These are phyloP conservation scores for Nasua narica DNA, from an alignment of 2,797 vertebrate genomes.

Conservation along the genomic window DNA sequence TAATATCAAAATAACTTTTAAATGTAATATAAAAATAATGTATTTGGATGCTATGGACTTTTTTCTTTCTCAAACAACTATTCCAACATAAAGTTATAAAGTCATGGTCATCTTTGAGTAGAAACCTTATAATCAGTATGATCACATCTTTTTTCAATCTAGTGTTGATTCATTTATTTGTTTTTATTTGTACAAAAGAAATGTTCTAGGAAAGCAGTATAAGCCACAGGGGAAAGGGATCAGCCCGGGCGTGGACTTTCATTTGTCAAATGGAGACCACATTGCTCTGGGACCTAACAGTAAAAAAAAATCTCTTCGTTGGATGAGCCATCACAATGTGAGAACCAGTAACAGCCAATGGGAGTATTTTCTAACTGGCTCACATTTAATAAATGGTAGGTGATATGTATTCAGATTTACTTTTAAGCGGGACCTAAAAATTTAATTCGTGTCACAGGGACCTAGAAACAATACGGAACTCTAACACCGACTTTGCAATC, in stretches of 20 bases:
- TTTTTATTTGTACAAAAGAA: neutral
- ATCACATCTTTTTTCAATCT: neutral
- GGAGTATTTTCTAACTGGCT: neutral
- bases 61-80: neutral
- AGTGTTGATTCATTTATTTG: conserved; percentile 6
- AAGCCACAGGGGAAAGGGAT: neutral
- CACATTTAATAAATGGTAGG: neutral
- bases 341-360: neutral
- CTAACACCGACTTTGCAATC: neutral
- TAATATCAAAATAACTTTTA: neutral
- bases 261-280: neutral
- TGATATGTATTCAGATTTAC: neutral
- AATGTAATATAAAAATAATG: neutral
- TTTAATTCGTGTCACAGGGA: neutral
- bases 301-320: neutral
- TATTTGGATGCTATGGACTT: neutral
- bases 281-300: neutral
- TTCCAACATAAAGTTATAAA: conserved; percentile 10
- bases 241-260: neutral
- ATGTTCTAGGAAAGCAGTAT: neutral
- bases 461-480: neutral
- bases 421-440: neutral
- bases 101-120: neutral
- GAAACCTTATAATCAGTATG: neutral
- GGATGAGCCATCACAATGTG: neutral